Conservation (phyloP, 1,140 invertebrate species). For the Ceratina calcarata region DNA sequence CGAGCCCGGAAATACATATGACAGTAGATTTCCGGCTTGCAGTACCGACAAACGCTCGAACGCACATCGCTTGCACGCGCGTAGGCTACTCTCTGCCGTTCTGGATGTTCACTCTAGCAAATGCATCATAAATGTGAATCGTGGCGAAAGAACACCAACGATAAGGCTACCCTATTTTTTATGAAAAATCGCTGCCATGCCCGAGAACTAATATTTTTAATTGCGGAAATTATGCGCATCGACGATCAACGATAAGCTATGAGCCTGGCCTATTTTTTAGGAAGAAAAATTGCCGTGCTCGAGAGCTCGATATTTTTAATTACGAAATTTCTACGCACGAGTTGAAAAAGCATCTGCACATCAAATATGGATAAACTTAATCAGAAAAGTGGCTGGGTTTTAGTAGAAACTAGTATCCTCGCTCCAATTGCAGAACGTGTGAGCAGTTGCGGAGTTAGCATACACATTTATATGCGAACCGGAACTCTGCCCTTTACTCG, state of each 20-base stretch:
- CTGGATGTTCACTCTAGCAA: neutral
- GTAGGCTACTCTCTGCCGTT: neutral
- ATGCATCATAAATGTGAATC: constrained; percentile 6
- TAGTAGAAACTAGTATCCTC: neutral
- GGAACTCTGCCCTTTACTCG: neutral
- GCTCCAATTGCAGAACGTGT: neutral
- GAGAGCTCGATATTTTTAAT: too few species aligned
- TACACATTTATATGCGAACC: constrained; percentile 32
- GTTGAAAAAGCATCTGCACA: too few species aligned
- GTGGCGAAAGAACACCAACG: neutral
- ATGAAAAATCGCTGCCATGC: too few species aligned
- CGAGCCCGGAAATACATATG: constrained; percentile 24
- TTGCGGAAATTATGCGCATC: too few species aligned
- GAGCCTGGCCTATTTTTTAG: too few species aligned
- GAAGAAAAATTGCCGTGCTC: too few species aligned
- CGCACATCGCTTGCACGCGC: neutral
- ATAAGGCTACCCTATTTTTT: too few species aligned
- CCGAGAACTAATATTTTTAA: too few species aligned
- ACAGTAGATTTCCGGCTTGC: constrained; percentile 19
- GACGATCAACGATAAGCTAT: too few species aligned
- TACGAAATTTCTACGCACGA: too few species aligned
- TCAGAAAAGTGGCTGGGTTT: constrained; percentile 15
- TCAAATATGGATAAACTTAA: constrained; percentile 20
- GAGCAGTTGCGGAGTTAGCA: neutral
- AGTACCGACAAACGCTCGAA: constrained; percentile 9